Percentiles rank a stretch among this genome's conserved stretches.
Conservation (phyloP, 2,888 invertebrate species). For the Torymus auratus region DNA sequence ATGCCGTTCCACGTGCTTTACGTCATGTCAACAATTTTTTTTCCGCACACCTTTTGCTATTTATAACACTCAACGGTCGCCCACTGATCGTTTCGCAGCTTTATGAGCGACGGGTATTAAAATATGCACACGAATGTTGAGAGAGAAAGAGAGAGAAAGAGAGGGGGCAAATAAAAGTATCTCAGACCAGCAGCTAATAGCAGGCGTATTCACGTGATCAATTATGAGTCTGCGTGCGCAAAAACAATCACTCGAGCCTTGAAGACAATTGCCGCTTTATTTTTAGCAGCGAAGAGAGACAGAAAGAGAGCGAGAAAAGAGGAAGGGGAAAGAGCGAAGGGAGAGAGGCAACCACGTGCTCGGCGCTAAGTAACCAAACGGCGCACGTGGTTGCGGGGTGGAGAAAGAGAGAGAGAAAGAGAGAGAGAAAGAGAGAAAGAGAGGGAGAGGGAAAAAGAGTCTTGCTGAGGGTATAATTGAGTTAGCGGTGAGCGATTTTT, state of each 20-base stretch:
- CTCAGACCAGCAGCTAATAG: background rate
- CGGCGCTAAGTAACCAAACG: no score
- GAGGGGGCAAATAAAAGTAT: background rate
- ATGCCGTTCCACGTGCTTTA: background rate
- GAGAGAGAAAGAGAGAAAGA: no score
- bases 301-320: constrained; percentile 3
- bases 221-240: constrained; percentile 19
- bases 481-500: no score
- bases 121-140: background rate
- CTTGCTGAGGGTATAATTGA: no score
- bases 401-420: no score
- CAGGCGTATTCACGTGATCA: constrained; percentile 18
- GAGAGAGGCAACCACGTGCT: no score
- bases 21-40: background rate
- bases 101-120: background rate
- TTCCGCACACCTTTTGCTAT: no score
- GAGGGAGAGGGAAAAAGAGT: no score
- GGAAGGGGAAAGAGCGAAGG: no score
- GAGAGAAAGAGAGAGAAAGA: background rate
- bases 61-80: no score
- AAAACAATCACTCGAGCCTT: constrained; percentile 28
- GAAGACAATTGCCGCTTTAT: constrained; percentile 32
- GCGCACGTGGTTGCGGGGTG: no score
- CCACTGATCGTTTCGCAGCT: background rate
- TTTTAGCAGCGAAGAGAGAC: constrained; percentile 10